Evolutionary conservation across 2,888 invertebrate genomes (phyloP), one percentile per base, ranked within the genome.

Genomic region (Asteroscopus sphinx): DNA sequence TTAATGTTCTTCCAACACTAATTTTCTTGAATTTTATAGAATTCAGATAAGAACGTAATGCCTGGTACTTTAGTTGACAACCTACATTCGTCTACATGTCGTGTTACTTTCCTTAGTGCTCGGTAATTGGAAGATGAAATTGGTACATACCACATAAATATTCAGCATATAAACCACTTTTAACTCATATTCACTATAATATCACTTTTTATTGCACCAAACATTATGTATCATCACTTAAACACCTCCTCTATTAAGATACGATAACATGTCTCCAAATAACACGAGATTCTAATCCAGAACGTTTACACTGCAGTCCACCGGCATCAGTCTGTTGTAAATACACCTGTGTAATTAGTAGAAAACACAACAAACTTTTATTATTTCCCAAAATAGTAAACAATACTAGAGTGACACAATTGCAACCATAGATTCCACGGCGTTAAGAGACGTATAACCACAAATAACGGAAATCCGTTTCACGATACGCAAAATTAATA

Each of bases 371-470:
- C 71, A 77, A 72, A 80, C 72, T 83, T 80, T 75, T 68, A 79
- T 70, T 82, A 85, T 73, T 84, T 86, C 86, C 82, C 77, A 86
- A 90, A 92, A 89, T 93, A 91, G 92, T 93, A 93, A 93, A 93
- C 93, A 93, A 93, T 91, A 89, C 74, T 67, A 73, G 77, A 86
- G 76, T 92, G 92, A 93, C 93, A 93, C 92, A 90, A 91, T 88
- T 87, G 82, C 86, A 83, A 91, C 92, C 93, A 93, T 93, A 93
- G 93, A 93, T 86, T 82, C 54, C 82, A 87, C 87, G 87, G 93
- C 93, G 91, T 92, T 90, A 82, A 89, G 85, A 89, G 85, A 89
- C 82, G 83, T 80, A 75, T 77, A 80, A 89, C 90, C 91, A 91
- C 87, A 92, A 90, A 92, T 86, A 91, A 90, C 86, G 83, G 84